Base-by-base conservation (phyloP, 2,888 invertebrate genomes). In the Tipula lateralis region DNA sequence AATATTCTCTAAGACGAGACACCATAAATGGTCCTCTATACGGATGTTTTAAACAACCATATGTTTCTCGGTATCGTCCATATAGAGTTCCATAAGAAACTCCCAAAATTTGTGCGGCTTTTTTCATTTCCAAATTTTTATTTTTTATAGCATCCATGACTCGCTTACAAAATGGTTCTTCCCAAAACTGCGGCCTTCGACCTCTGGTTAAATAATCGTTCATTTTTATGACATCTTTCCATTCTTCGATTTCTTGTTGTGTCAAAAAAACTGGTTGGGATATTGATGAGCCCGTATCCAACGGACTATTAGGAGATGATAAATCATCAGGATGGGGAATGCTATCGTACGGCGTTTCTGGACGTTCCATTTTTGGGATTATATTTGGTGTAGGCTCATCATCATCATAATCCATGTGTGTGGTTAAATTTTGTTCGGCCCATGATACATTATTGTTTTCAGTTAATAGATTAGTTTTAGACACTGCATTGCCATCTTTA, bases 121-220 rank as follows among this genome's bases (percentile, higher is more conserved):
- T 96, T 90, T 97, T 97, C 97, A 97, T 97, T 91, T 97, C 97
- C 88, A 97, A 90, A 91, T 96, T 96, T 90, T 97, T 97, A 86
- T 95, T 94, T 87, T 96, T 94, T 32, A 97, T 96, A 19, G 96
- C 95, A 89, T 97, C 96, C 95, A 97, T 95, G 80, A 97, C 94
- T 88, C 96, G 91, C 89, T 95, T 95, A 34, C 96, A 96, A 88
- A 96, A 96, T 83, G 95, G 94, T 89, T 97, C 97, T 88, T 97
- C 97, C 97, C 97, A 97, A 91, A 97, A 97, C 91, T 97, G 96
- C 85, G 96, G 97, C 84, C 97, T 91, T 36, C 97, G 91, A 1
- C 97, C 96, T 87, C 95, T 96, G 87, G 95, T 94, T 86, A 96
- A 90, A 88, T 96, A 97, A 88, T 96, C 96, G 89, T 95, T 95